Evolutionary conservation across 2,888 invertebrate species (phyloP).

Genomic region (Melanotus villosus): DNA sequence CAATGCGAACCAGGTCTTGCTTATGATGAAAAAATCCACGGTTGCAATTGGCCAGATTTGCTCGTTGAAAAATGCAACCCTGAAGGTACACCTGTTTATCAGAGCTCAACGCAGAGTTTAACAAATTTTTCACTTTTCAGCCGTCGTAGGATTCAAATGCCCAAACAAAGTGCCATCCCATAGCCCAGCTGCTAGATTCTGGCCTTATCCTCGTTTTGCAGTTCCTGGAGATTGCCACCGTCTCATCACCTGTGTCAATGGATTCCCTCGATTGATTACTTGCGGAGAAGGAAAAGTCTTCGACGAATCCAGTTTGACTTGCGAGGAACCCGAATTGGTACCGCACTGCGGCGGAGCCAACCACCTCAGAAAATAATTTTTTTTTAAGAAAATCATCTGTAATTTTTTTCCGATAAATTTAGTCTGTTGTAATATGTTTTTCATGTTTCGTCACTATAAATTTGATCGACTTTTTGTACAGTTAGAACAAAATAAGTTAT

Average conservation of each 20-base stretch:
- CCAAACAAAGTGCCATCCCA: conserved; percentile 87
- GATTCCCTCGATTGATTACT: conserved; percentile 87
- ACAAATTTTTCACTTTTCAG: conserved; percentile 66
- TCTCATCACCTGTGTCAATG: conserved; percentile 92
- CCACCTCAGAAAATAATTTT: conserved; percentile 36
- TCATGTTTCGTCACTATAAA: neutral
- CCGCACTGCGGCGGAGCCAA: conserved; percentile 63
- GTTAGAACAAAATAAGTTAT: conserved; percentile 38
- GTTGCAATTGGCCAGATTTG: conserved; percentile 95
- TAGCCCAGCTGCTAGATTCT: conserved; percentile 88
- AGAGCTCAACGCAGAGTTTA: neutral
- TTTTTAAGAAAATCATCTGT: neutral
- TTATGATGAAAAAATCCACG: conserved; percentile 89
- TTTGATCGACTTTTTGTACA: conserved; percentile 33
- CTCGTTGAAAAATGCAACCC: conserved; percentile 90
- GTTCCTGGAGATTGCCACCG: conserved; percentile 90
- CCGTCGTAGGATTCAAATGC: conserved; percentile 93
- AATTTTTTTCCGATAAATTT: neutral
- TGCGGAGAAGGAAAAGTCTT: conserved; percentile 92
- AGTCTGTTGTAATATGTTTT: neutral
- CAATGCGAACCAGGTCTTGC: conserved; percentile 90
- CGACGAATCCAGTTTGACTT: conserved; percentile 86
- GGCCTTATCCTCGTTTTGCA: conserved; percentile 93
- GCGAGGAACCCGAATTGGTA: conserved; percentile 81
- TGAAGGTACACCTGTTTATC: conserved; percentile 75